phyloP scores from a whole-genome alignment of 2,797 vertebrate genomes.

The Tapera naevia region DNA sequence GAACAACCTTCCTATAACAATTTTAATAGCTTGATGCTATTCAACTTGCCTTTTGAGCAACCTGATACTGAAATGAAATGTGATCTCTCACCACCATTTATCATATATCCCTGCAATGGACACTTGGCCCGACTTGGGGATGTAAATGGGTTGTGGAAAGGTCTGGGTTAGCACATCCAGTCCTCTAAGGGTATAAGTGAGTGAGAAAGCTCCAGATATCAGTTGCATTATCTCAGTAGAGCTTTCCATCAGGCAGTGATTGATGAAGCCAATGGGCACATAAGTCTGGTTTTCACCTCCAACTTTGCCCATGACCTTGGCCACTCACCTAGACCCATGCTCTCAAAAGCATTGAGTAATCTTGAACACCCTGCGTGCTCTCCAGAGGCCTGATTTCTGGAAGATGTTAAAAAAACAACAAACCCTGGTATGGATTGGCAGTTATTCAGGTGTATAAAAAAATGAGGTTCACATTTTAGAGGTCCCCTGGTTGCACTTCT shows the following conservation, averaged over 20 bases:
- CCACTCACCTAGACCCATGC: background rate
- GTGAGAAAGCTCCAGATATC: background rate
- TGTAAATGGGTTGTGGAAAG: background rate
- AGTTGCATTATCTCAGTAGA: background rate
- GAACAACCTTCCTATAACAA: background rate
- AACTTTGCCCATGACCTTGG: background rate
- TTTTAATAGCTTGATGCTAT: background rate
- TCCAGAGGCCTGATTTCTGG: background rate
- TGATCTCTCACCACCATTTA: background rate
- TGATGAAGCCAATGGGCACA: background rate
- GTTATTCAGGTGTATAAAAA: background rate
- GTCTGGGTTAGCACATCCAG: background rate
- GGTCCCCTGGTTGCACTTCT: background rate
- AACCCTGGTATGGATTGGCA: background rate
- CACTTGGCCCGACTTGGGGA: background rate
- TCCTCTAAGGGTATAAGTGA: background rate
- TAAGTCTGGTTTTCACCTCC: background rate
- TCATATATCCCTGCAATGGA: background rate
- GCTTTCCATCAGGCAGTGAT: background rate
- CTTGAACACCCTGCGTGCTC: rapidly evolving
- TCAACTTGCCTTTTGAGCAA: background rate
- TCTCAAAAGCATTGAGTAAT: rapidly evolving
- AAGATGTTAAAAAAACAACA: background rate
- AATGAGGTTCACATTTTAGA: background rate
- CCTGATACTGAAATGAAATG: background rate